phyloP scores from a whole-genome alignment of 2,797 vertebrate species.

The Megalops cyprinoides region DNA sequence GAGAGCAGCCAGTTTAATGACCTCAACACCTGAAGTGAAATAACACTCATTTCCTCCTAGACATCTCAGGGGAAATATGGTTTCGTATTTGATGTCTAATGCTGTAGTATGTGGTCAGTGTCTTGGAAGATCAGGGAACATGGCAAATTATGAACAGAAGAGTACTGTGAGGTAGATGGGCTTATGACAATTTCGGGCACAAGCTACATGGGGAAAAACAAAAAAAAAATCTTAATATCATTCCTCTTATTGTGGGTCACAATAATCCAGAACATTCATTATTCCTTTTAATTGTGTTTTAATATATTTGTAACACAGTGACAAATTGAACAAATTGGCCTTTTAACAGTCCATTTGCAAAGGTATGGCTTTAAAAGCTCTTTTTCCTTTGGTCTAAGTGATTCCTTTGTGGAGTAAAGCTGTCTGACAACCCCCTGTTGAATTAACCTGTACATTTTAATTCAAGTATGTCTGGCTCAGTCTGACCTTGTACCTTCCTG shows the following conservation, averaged over 20 bases:
- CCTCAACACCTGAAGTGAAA: constrained; percentile 63
- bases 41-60: constrained; percentile 72
- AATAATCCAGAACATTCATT: not conserved
- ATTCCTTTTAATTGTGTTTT: constrained; percentile 7
- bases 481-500: constrained; percentile 3
- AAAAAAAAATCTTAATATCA: not conserved
- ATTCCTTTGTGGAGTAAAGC: not conserved
- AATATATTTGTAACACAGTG: not conserved
- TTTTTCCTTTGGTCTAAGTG: not conserved
- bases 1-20: constrained; percentile 52
- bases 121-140: constrained; percentile 65
- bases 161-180: not conserved
- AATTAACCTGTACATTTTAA: constrained; percentile 7
- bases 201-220: not conserved
- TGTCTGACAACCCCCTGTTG: not conserved
- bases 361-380: not conserved
- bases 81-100: constrained; percentile 72
- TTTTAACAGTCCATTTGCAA: not conserved
- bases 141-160: constrained; percentile 44
- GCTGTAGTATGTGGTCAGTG: constrained; percentile 64
- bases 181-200: not conserved
- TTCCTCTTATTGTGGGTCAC: not conserved
- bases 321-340: not conserved
- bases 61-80: constrained; percentile 75
- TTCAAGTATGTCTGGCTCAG: not conserved